Base-by-base conservation (phyloP, 2,797 vertebrate species). In the Peromyscus aztecus region DNA sequence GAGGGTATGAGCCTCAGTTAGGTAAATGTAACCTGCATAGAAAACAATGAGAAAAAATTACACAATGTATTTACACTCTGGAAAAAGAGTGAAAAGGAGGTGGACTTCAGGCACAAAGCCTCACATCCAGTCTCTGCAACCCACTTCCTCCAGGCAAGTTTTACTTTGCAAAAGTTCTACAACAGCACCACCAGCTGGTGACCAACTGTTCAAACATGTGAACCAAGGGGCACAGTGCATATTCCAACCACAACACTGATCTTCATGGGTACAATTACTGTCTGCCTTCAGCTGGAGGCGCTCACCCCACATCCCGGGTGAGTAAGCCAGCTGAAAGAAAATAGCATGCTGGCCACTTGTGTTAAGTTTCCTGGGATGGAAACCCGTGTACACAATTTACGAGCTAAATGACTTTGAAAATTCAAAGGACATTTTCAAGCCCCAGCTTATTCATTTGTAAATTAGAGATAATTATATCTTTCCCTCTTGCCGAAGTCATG, bases 401-500 rank as follows among this genome's bases (percentile, higher is more conserved):
- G 31, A 96, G 43, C 23, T 80, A 13, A 86, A 67, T 63, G 90
- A 88, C 57, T 82, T 90, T 73, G 89, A 86, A 95, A 94, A 94
- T 84, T 84, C 87, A 94, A 23, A 46, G 43, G 40, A 67, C 8
- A 1, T 81, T 86, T 93, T 46, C 61, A 93, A 63, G 40, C 24
- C 4, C 13, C 14, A 55, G 49, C 12, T 37, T 82, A 87, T 49
- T 71, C 52, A 91, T 77, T 90, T 93, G 23, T 94, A 97, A 93
- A 81, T 95, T 95, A 96, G 71, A 87, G 75, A 84, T 83, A 94
- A 94, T 86, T 81, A 40, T 83, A 89, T 57, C 31, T 29, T 96
- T 95, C 89, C 24, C 43, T 84, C n/a, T 65, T 31, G 63, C 14
- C 34, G 40, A 78, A 46, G 12, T 73, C 89, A 21, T 71, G 59